phyloP scores from a whole-genome alignment of 1,140 invertebrate genomes.

The Nasonia giraulti region DNA sequence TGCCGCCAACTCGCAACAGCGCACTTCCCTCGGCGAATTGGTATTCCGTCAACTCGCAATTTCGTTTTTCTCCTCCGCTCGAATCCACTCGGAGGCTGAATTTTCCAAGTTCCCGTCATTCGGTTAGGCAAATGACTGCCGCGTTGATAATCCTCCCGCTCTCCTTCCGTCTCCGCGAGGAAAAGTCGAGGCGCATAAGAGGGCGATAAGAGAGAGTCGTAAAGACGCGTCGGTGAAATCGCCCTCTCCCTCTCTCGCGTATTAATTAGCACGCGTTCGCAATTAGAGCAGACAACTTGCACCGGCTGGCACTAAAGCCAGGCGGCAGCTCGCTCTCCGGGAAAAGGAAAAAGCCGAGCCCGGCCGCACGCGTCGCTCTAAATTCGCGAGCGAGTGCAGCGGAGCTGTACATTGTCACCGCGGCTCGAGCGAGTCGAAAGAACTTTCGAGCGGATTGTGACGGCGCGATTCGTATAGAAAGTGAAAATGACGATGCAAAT shows the following conservation, averaged over 20 bases:
- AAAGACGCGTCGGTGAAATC: constrained; percentile 12
- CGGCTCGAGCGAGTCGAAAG: too few relatives aligned
- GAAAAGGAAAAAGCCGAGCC: too few relatives aligned
- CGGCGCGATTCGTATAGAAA: background rate
- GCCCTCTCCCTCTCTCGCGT: constrained; percentile 31
- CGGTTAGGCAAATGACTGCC: background rate
- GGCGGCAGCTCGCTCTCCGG: too few relatives aligned
- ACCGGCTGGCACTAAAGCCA: background rate
- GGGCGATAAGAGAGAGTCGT: background rate
- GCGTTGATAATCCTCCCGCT: background rate
- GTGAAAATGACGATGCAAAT: constrained; percentile 24
- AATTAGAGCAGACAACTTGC: constrained; percentile 57
- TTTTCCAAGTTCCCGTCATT: background rate
- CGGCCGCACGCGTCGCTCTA: background rate
- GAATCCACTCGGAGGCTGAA: background rate
- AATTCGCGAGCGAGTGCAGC: background rate
- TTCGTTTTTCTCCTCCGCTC: background rate
- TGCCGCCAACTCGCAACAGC: background rate
- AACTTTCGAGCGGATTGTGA: background rate
- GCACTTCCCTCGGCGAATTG: background rate
- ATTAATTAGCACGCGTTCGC: constrained; percentile 58
- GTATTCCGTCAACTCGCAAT: constrained; percentile 1
- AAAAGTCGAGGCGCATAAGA: too few relatives aligned
- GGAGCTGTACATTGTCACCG: too few relatives aligned
- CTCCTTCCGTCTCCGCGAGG: too few relatives aligned